Percentiles rank a stretch among this genome's conserved stretches.
Conservation (phyloP, 2,113 vertebrate genomes). For the Cygnus atratus region DNA sequence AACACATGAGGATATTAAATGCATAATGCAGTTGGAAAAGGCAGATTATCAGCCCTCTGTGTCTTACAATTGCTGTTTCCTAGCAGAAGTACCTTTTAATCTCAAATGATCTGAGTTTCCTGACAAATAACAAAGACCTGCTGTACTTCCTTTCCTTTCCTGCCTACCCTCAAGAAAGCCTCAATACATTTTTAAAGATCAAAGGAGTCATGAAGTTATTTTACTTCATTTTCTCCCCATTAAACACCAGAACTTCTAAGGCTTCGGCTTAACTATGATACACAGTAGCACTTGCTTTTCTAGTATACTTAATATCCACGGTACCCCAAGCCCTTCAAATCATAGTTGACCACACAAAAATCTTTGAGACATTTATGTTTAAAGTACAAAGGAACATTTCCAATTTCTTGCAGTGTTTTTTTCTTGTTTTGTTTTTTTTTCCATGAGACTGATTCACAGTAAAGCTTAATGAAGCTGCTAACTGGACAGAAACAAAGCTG, state of each 20-base stretch:
- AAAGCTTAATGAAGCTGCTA: not conserved
- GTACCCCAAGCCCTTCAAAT: not conserved
- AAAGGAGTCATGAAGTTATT: not conserved
- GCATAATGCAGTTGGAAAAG: not conserved
- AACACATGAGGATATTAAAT: not conserved
- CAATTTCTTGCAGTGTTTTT: not conserved
- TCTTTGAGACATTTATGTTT: rapidly evolving
- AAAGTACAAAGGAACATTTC: not conserved
- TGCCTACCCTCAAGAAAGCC: not conserved
- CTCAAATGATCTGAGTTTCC: not conserved
- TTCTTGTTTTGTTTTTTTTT: not conserved
- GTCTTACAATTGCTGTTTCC: not conserved
- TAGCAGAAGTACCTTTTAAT: not conserved
- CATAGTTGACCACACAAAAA: not conserved
- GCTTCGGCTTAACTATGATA: not conserved
- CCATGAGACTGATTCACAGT: not conserved
- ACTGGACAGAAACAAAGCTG: not conserved
- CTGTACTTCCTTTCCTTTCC: not conserved
- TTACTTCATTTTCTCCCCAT: not conserved
- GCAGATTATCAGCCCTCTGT: not conserved
- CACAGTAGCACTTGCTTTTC: not conserved
- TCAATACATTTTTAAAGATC: not conserved
- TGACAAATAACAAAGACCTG: not conserved
- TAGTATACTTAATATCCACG: not conserved
- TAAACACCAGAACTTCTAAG: not conserved